Conservation (phyloP, 2,113 vertebrate species). For the Phyllostomus hastatus region DNA sequence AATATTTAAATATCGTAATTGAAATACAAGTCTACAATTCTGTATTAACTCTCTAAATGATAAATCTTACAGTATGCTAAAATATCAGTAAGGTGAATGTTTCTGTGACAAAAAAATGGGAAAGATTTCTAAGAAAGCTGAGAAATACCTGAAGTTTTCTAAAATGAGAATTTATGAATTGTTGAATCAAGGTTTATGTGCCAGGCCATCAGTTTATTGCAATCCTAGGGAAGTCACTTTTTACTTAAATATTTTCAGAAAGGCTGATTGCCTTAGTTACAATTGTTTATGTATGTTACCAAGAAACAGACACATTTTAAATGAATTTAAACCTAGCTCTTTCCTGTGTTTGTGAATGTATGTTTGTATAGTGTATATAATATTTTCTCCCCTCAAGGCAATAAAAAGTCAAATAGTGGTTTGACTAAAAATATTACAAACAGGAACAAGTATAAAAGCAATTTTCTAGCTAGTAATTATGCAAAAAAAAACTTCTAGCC, state of each 20-base stretch:
- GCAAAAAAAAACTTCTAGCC: neutral
- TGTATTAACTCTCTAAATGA: conserved; percentile 15
- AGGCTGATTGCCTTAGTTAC: neutral
- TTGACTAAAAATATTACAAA: neutral
- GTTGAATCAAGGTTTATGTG: neutral
- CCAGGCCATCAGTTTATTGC: neutral
- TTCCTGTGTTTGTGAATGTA: neutral
- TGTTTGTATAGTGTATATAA: neutral
- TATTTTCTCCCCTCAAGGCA: neutral
- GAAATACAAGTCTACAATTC: conserved; percentile 8
- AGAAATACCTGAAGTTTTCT: conserved; percentile 19
- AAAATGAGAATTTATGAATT: neutral
- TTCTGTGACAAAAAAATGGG: neutral
- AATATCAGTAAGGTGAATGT: neutral
- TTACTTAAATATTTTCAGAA: conserved; percentile 13
- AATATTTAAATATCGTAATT: conserved; percentile 27
- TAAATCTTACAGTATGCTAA: neutral
- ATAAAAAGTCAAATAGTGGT: neutral
- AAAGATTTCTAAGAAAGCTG: neutral
- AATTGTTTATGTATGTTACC: neutral
- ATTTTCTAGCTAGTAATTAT: neutral
- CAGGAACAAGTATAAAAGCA: neutral
- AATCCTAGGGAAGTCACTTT: neutral
- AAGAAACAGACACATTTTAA: neutral
- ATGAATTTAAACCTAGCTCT: neutral